phyloP scores from a whole-genome alignment of 2,113 vertebrate genomes.

The Sylvietta virens region DNA sequence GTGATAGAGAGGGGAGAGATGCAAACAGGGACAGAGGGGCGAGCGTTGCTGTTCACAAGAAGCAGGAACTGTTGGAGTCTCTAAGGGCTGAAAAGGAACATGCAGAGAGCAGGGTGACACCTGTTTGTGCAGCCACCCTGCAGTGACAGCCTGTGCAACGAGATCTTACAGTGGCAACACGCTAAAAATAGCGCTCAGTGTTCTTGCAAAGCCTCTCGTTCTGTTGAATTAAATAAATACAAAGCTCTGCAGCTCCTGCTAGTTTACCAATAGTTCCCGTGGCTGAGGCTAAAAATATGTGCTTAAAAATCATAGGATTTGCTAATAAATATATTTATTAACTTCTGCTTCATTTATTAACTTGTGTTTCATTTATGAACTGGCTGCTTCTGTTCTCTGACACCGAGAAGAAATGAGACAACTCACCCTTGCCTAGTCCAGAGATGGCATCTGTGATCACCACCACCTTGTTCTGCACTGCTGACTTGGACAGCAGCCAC shows the following conservation, averaged over 20 bases:
- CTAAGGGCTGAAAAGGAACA: background rate
- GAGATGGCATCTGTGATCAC: constrained; percentile 92
- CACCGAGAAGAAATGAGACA: background rate
- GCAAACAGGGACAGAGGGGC: background rate
- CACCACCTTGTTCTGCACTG: constrained; percentile 92
- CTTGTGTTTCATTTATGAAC: no score
- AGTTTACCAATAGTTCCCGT: background rate
- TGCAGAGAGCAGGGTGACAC: background rate
- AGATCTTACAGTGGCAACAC: background rate
- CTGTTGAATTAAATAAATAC: background rate
- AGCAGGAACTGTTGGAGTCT: background rate
- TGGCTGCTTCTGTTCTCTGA: background rate
- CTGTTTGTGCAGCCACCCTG: background rate
- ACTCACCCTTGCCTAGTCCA: constrained; percentile 88
- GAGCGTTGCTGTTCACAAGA: background rate
- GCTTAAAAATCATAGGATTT: background rate
- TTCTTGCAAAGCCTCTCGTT: background rate
- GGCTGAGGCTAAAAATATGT: background rate
- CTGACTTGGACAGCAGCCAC: constrained; percentile 86
- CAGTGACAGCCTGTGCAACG: background rate
- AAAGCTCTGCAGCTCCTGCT: background rate
- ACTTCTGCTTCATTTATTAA: no score
- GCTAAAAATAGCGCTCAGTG: constrained; percentile 20
- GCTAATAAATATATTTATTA: background rate
- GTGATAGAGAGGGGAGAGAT: background rate